Base-by-base conservation (phyloP, 1,140 invertebrate species). In the Tribolium castaneum region DNA sequence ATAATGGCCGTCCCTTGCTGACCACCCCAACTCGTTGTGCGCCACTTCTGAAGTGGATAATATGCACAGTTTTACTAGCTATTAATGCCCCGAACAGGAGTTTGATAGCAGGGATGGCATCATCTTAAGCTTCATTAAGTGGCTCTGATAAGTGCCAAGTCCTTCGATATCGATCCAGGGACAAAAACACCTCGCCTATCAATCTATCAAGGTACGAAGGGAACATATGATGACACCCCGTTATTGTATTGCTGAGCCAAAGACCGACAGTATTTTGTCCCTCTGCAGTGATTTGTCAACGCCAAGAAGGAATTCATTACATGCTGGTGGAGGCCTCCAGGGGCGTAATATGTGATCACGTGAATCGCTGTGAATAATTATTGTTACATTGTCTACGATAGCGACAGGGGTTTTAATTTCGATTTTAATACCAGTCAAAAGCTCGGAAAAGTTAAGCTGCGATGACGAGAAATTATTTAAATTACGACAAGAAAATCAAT, bases 221-320 rank as follows among this genome's bases (percentile, higher is more conserved):
- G 62, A 77, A 70, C 39, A 54, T 51, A 70, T 70, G 75, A 77
- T 70, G 62, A 77, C 75, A 77, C 52, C 5, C 25, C 25, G 50
- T 77, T 74, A 70, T 77, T 54, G 59, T 70, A 45, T 45, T 39
- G 77, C 70, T 25, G 62, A 52, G 77, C 50, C 66, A 73, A 76
- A 74, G 70, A 76, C 70, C 72, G 50, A 35, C 51, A 81, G 76
- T 78, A 79, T 78, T 82, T 82, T 81, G 81, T 80, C 80, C 81
- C 79, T 78, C 76, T 81, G 80, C 75, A 80, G 80, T 79, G 81
- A 82, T 82, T 82, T 82, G 81, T 82, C 81, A 82, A 82, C 81
- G 81, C 80, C 81, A 82, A 72, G 72, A 39, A 78, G 74, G 78
- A 82, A 82, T 82, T 82, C 81, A 82, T 82, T 82, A 82, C 70